Conservation (phyloP, 2,797 vertebrate genomes). For the Dermochelys coriacea region DNA sequence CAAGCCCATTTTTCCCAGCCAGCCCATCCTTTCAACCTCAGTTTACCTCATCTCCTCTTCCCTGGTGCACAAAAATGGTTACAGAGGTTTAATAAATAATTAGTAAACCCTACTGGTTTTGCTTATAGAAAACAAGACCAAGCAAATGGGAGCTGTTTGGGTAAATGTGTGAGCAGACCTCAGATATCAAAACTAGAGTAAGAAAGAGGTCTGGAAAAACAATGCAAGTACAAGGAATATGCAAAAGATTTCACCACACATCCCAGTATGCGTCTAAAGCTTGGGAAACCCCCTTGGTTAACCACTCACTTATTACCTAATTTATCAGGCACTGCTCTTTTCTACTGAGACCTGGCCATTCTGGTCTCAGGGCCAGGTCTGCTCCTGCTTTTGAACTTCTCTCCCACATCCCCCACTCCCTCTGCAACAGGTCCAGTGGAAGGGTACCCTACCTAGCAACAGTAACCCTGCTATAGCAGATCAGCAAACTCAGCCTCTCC, state of each 20-base stretch:
- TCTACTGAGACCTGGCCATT: background rate
- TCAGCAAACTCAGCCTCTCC: background rate
- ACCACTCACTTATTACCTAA: background rate
- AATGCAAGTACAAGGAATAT: background rate
- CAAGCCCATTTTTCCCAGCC: rapidly evolving
- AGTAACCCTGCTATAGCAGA: background rate
- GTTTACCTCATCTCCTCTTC: background rate
- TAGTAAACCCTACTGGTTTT: background rate
- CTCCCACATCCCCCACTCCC: background rate
- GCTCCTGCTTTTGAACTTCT: background rate
- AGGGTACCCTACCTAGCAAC: background rate
- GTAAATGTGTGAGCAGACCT: background rate
- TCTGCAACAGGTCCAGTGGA: background rate
- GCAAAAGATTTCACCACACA: background rate
- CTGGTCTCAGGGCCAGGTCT: background rate
- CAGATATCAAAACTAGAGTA: background rate
- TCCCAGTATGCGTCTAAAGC: background rate
- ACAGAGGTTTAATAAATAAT: background rate
- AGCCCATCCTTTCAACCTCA: background rate
- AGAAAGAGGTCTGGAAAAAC: background rate
- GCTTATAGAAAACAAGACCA: background rate
- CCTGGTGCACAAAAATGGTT: rapidly evolving
- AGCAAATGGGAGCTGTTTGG: background rate
- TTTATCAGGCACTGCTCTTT: background rate
- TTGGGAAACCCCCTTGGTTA: background rate